A percentile compares a stretch with the other conserved stretches of the same genome.
These are phyloP conservation scores for Phengaris arion DNA, from an alignment of 2,888 invertebrate genomes.

Conservation along the genomic window DNA sequence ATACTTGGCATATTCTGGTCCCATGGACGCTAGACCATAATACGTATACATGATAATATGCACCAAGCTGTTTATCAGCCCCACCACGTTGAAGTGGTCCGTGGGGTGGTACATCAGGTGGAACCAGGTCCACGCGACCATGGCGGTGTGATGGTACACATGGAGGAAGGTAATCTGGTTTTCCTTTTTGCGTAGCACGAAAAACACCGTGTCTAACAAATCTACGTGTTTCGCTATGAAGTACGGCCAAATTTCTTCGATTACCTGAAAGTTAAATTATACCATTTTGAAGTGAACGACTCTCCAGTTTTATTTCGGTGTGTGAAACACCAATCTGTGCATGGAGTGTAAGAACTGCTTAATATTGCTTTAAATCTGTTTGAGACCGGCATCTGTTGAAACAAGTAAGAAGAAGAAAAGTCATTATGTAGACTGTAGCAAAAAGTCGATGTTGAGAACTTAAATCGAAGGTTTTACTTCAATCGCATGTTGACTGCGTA, in stretches of 20 bases:
- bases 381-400: too few relatives aligned
- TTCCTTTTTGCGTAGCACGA: constrained; percentile 88
- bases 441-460: too few relatives aligned
- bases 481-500: too few relatives aligned
- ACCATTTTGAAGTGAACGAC: too few relatives aligned
- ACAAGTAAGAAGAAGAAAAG: too few relatives aligned
- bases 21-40: constrained; percentile 87
- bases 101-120: constrained; percentile 87
- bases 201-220: constrained; percentile 90
- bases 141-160: constrained; percentile 91
- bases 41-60: constrained; percentile 92
- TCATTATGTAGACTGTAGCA: too few relatives aligned
- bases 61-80: constrained; percentile 86
- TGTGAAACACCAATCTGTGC: too few relatives aligned
- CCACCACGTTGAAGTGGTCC: constrained; percentile 87
- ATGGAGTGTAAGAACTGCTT: too few relatives aligned
- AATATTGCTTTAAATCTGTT: too few relatives aligned
- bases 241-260: constrained; percentile 81
- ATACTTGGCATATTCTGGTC: constrained; percentile 85
- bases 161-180: constrained; percentile 92
- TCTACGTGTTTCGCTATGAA: constrained; percentile 89
- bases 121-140: constrained; percentile 88
- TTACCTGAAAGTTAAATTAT: constrained; percentile 52
- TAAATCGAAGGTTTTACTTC: too few relatives aligned
- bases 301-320: too few relatives aligned